phyloP scores from a whole-genome alignment of 2,113 vertebrate species.

The Aegotheles bennettii region DNA sequence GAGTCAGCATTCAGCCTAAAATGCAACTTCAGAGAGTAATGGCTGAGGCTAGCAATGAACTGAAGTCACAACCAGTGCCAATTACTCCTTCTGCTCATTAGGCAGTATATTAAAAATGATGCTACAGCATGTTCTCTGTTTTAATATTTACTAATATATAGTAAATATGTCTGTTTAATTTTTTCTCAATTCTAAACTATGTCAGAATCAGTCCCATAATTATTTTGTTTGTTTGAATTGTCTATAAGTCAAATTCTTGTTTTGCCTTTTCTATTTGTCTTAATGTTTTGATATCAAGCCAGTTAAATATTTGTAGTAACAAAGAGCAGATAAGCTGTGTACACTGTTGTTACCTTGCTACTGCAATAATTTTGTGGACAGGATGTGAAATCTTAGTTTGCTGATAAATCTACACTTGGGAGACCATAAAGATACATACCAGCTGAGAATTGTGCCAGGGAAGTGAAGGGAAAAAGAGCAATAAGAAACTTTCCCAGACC shows the following conservation, averaged over 20 bases:
- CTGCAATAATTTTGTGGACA: background rate
- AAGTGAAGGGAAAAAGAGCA: background rate
- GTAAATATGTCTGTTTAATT: background rate
- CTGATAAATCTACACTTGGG: background rate
- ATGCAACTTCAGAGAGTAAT: slow-evolving; percentile 16
- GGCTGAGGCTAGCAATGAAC: background rate
- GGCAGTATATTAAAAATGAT: background rate
- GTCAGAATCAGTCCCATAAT: background rate
- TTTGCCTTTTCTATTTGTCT: background rate
- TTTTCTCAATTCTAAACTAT: background rate
- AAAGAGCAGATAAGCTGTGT: background rate
- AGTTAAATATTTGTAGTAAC: background rate
- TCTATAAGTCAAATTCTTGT: background rate
- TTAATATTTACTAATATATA: background rate
- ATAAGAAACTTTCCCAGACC: background rate
- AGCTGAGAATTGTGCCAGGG: background rate
- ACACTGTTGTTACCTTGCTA: background rate
- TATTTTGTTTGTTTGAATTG: background rate
- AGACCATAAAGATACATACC: background rate
- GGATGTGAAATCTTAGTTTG: background rate
- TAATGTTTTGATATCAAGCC: background rate
- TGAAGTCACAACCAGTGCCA: background rate
- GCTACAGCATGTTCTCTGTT: background rate
- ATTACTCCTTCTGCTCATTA: background rate
- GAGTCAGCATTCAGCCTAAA: slow-evolving; percentile 47